Conservation (phyloP, 2,113 vertebrate species). For the Hypanus sabinus region DNA sequence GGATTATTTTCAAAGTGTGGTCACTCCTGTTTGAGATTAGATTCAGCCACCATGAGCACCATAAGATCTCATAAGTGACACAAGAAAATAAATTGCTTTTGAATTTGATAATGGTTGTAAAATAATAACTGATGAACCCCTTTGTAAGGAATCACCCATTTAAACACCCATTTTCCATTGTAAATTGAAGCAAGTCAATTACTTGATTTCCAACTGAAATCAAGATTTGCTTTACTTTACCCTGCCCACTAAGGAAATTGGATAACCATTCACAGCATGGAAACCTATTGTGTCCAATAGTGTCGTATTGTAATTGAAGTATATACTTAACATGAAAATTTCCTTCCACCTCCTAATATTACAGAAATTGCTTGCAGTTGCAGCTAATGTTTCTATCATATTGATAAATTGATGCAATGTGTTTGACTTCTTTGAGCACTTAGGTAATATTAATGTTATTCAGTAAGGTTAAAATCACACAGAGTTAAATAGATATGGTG, state of each 20-base stretch:
- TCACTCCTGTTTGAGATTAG: not conserved
- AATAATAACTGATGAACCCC: not conserved
- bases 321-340: not conserved
- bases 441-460: not conserved
- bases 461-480: not conserved
- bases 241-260: not conserved
- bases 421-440: not conserved
- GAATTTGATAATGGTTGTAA: not conserved
- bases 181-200: not conserved
- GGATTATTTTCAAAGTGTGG: not conserved
- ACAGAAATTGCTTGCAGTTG: slow-evolving; percentile 1
- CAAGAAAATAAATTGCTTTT: not conserved
- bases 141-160: not conserved
- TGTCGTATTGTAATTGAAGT: slow-evolving; percentile 5
- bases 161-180: not conserved
- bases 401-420: not conserved
- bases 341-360: not conserved
- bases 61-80: not conserved
- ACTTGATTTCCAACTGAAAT: slow-evolving; percentile 6
- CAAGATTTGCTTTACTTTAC: not conserved
- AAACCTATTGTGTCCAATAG: not conserved
- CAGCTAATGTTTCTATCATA: not conserved
- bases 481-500: not conserved
- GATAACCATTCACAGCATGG: slow-evolving; percentile 9
- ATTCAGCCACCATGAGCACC: not conserved